A percentile compares a stretch with the other conserved stretches of the same genome.
These are phyloP conservation scores for Bombus sibiricus DNA, from an alignment of 1,140 invertebrate species.

Conservation along the genomic window DNA sequence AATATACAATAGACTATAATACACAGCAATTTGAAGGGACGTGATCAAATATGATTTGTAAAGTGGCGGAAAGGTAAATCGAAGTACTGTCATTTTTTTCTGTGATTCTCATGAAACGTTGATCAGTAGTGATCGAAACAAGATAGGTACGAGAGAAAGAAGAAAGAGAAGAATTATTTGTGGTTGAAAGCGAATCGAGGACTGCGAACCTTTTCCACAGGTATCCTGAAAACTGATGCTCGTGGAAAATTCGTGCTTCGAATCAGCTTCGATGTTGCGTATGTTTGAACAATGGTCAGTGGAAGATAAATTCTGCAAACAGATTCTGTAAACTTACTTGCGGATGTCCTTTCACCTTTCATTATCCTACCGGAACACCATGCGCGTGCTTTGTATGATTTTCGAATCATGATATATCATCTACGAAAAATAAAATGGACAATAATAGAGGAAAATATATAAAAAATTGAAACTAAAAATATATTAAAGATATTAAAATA, in stretches of 20 bases:
- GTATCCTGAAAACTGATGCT: slow-evolving; percentile 24
- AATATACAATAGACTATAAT: too few species aligned
- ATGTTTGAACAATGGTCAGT: background rate
- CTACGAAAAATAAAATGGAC: background rate
- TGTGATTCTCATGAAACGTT: too few species aligned
- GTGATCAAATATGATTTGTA: too few species aligned
- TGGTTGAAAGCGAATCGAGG: background rate
- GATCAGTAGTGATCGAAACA: too few species aligned
- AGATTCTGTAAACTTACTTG: background rate
- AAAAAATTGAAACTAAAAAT: background rate
- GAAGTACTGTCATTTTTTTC: background rate
- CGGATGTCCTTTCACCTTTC: background rate
- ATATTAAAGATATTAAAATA: background rate
- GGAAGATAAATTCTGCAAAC: slow-evolving; percentile 7
- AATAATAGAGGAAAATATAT: background rate
- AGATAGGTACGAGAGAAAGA: background rate
- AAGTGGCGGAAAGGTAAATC: background rate
- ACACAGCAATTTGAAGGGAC: too few species aligned
- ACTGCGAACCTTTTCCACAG: background rate
- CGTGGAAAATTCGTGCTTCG: slow-evolving; percentile 13
- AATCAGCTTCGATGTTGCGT: background rate
- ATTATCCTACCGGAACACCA: background rate
- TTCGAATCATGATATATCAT: background rate
- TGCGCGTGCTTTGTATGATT: background rate
- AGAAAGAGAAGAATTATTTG: background rate